These are phyloP conservation scores for Eurystomus glaucurus DNA, from an alignment of 2,797 vertebrate genomes.

Conservation along the genomic window DNA sequence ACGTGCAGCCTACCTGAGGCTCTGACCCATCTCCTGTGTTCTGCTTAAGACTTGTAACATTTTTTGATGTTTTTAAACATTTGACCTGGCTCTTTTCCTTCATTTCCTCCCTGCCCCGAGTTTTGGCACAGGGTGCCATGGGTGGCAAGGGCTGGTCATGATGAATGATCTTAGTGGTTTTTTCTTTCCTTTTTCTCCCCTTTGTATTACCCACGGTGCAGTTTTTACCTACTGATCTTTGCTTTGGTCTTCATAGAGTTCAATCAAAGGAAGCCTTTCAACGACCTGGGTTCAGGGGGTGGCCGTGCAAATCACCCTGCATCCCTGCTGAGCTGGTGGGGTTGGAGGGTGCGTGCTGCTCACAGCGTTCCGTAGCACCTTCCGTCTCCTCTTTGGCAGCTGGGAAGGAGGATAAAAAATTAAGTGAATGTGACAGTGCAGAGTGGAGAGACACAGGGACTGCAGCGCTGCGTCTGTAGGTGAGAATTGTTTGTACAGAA, in stretches of 20 bases:
- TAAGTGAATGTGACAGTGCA: background rate
- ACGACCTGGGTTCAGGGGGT: background rate
- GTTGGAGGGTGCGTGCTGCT: background rate
- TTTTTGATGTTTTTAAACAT: background rate
- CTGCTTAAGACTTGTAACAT: background rate
- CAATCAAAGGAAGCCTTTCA: background rate
- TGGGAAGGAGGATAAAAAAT: background rate
- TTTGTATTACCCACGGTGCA: background rate
- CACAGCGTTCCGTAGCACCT: background rate
- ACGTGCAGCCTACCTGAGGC: background rate
- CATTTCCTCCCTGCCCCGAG: background rate
- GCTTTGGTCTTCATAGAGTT: background rate
- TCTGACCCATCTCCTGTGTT: background rate
- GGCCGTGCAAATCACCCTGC: background rate
- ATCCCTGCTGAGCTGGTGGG: background rate
- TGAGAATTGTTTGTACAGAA: background rate
- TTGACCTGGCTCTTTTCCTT: background rate
- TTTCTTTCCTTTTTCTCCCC: fast-evolving
- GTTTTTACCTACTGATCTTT: background rate
- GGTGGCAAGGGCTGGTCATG: background rate
- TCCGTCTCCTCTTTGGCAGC: background rate
- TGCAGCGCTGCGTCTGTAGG: background rate
- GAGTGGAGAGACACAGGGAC: background rate
- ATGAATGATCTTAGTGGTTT: background rate
- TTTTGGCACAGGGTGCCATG: background rate